phyloP scores from a whole-genome alignment of 2,888 invertebrate genomes.

The Melitaea athalia region DNA sequence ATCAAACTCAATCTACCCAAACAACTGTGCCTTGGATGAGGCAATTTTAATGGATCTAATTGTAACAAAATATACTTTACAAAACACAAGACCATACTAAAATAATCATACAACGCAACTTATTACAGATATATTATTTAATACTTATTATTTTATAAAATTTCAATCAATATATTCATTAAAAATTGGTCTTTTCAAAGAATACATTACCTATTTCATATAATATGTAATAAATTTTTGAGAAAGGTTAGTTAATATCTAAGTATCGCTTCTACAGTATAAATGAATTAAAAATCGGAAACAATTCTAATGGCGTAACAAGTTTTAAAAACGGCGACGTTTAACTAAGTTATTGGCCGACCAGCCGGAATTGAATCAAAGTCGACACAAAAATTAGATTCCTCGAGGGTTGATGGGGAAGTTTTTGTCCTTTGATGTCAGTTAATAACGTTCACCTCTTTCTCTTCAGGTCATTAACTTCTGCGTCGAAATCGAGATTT shows the following conservation, averaged over 20 bases:
- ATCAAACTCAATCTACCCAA: background rate
- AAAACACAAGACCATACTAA: too few relatives aligned
- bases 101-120: too few relatives aligned
- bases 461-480: conserved; percentile 47
- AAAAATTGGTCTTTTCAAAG: background rate
- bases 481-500: conserved; percentile 29
- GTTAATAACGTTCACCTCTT: conserved; percentile 63
- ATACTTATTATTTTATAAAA: too few relatives aligned
- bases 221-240: background rate
- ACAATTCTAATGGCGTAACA: conserved; percentile 48
- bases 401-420: conserved; percentile 49
- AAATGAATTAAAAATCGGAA: conserved; percentile 51
- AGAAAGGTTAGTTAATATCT: background rate
- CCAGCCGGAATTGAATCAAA: conserved; percentile 54
- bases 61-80: too few relatives aligned
- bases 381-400: conserved; percentile 70
- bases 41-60: background rate
- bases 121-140: too few relatives aligned
- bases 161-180: background rate
- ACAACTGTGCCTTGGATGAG: background rate
- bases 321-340: conserved; percentile 61
- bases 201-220: background rate
- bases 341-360: conserved; percentile 53
- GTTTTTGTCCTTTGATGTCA: conserved; percentile 64
- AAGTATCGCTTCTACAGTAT: conserved; percentile 8